Evolutionary conservation across 2,888 invertebrate genomes (phyloP).

Genomic region (Drosophila mercatorum): DNA sequence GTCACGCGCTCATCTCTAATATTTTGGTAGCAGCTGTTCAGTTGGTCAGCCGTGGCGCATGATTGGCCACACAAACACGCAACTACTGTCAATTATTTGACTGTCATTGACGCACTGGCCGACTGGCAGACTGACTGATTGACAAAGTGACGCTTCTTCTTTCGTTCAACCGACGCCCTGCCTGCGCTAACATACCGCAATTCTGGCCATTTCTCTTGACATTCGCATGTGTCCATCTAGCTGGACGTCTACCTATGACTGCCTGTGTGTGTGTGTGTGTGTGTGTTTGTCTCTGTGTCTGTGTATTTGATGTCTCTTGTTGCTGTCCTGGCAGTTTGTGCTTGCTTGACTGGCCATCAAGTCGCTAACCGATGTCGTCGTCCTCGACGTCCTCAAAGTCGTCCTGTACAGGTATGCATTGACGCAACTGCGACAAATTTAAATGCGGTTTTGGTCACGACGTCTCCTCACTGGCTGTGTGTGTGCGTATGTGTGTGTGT

Average conservation of each 20-base stretch:
- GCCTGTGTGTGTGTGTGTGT: slow-evolving; percentile 9
- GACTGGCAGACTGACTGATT: slow-evolving; percentile 31
- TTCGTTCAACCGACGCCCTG: not conserved
- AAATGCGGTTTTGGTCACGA: slow-evolving; percentile 70
- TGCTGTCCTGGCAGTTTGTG: slow-evolving; percentile 62
- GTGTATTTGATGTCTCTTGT: slow-evolving; percentile 31
- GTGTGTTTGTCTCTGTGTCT: slow-evolving; percentile 18
- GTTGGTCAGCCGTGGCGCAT: slow-evolving; percentile 52
- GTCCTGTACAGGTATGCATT: slow-evolving; percentile 64
- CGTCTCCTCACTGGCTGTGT: slow-evolving; percentile 17
- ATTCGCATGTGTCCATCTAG: slow-evolving; percentile 62
- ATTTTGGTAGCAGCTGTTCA: slow-evolving; percentile 55
- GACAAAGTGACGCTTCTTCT: slow-evolving; percentile 56
- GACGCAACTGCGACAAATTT: slow-evolving; percentile 81
- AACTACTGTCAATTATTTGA: slow-evolving; percentile 82
- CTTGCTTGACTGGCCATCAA: slow-evolving; percentile 75
- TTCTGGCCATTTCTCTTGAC: slow-evolving; percentile 76
- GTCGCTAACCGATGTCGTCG: slow-evolving; percentile 70
- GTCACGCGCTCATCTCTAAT: slow-evolving; percentile 40
- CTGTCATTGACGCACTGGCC: slow-evolving; percentile 78
- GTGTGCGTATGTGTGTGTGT: too few species aligned
- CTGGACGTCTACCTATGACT: slow-evolving; percentile 18
- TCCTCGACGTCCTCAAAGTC: slow-evolving; percentile 7
- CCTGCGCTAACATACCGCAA: slow-evolving; percentile 35
- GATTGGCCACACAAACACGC: slow-evolving; percentile 82